A percentile compares a stretch with the other conserved stretches of the same genome.
These are phyloP conservation scores for Odontomyia ornata DNA, from an alignment of 2,888 invertebrate genomes.

Conservation along the genomic window DNA sequence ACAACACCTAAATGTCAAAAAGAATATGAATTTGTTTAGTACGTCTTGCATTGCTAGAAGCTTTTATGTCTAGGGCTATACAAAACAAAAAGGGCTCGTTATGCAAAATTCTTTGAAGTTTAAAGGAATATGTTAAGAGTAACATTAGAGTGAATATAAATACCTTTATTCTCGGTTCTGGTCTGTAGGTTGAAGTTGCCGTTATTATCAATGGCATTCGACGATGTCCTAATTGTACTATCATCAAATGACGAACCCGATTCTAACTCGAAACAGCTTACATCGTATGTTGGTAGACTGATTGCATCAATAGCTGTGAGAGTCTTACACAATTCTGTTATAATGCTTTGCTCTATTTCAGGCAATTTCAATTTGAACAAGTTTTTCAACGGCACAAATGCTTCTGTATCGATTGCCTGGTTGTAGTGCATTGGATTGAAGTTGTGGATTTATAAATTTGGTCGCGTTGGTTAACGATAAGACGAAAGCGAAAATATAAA, in stretches of 20 bases:
- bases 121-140: too few species aligned
- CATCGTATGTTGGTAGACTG: slow-evolving; percentile 59
- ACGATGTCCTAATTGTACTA: slow-evolving; percentile 53
- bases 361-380: slow-evolving; percentile 61
- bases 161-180: not conserved
- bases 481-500: not conserved
- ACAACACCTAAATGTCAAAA: not conserved
- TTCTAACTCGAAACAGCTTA: slow-evolving; percentile 62
- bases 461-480: not conserved
- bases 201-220: not conserved
- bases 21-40: not conserved
- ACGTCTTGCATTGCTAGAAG: not conserved
- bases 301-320: slow-evolving; percentile 62
- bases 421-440: slow-evolving; percentile 46
- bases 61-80: not conserved
- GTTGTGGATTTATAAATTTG: not conserved
- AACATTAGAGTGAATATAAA: not conserved
- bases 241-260: slow-evolving; percentile 62
- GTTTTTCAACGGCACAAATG: slow-evolving; percentile 60
- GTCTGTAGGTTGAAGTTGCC: not conserved
- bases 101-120: not conserved
- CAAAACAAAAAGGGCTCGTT: not conserved
- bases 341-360: slow-evolving; percentile 57
- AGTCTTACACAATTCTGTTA: slow-evolving; percentile 60
- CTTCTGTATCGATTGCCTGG: slow-evolving; percentile 63